Percentiles rank a stretch among this genome's conserved stretches.
phyloP scores from a whole-genome alignment of 2,113 vertebrate genomes.

The Circaetus gallicus region DNA sequence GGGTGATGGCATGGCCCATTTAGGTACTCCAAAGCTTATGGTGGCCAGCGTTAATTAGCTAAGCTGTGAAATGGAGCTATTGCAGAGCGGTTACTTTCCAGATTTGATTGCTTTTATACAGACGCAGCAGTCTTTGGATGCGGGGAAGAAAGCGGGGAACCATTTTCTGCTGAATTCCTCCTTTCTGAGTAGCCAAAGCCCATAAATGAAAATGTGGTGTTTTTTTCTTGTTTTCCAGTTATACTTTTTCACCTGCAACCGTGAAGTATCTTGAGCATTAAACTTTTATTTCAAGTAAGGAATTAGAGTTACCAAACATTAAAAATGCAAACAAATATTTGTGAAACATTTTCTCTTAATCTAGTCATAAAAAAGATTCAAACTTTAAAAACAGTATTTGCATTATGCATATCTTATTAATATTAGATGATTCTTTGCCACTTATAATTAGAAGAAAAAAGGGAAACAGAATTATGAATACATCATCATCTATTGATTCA shows the following conservation, averaged over 20 bases:
- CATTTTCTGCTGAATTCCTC: not conserved
- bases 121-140: fast-evolving
- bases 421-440: constrained; percentile 42
- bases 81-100: not conserved
- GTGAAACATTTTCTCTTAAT: not conserved
- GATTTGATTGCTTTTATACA: fast-evolving
- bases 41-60: fast-evolving
- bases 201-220: not conserved
- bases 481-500: constrained; percentile 25
- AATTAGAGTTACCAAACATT: not conserved
- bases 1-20: fast-evolving
- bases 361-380: not conserved
- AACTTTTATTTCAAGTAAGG: not conserved
- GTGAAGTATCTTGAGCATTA: not conserved
- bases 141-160: not conserved
- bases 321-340: constrained; percentile 46
- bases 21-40: not conserved
- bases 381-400: constrained; percentile 26
- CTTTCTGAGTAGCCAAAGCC: not conserved
- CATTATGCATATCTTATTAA: constrained; percentile 47
- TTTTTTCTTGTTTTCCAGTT: not conserved
- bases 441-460: constrained; percentile 37
- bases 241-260: not conserved
- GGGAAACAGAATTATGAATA: not conserved
- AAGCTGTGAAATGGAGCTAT: fast-evolving